Evolutionary conservation across 1,140 invertebrate genomes (phyloP), one percentile per base, ranked within the genome.

Genomic region (Leguminivora glycinivorella): DNA sequence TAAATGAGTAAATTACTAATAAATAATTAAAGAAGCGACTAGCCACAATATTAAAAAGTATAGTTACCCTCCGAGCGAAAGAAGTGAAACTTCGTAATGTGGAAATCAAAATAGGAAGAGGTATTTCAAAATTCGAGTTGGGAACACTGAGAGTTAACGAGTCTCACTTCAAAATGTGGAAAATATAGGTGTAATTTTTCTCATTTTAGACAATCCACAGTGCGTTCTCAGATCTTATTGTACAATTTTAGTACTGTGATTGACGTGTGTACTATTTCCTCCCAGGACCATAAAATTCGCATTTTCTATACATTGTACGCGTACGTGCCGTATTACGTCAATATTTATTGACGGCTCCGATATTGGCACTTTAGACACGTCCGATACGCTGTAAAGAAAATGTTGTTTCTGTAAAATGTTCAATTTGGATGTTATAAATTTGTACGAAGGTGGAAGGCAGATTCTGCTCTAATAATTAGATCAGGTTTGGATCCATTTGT

Each of bases 281-380:
- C 14, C n/a, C 14, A 43, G 4, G 14, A 31, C 14, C 14, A 43
- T 43, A 43, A 43, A 43, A 43, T n/a, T 43, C 40, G n/a, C 40
- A 43, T 43, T 17, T 43, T n/a, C n/a, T 43, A n/a, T 43, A 17
- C 40, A 43, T 43, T 43, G 40, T 43, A 31, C 4, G 0, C n/a
- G 40, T n/a, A 43, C 40, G 40, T 43, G 40, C 40, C 40, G 17
- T 43, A 43, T 43, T 43, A 43, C n/a, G 40, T 3, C 40, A 43
- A 43, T 43, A 43, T 43, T 43, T 43, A 43, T 43, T 43, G 40
- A 43, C 40, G 40, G 10, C 4, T 14, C 38, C 40, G n/a, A 43
- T 43, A 43, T 43, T 43, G 40, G n/a, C 40, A 43, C 14, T 43
- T 43, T 43, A 43, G 40, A 43, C 40, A 43, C 40, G 40, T 43